Base-by-base conservation (phyloP, 2,888 invertebrate genomes). In the Philopedon plagiatum region DNA sequence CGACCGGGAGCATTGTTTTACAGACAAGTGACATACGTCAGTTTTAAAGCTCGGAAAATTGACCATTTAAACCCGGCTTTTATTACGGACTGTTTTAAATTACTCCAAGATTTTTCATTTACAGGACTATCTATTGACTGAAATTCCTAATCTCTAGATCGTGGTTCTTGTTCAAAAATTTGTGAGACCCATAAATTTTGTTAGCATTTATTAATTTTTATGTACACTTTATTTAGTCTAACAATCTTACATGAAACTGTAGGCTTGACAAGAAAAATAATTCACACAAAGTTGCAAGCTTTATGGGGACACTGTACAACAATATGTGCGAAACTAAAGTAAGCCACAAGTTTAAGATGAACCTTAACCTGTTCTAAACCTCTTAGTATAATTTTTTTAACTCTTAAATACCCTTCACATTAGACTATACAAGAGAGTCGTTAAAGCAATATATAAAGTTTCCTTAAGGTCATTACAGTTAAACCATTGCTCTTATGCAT, bases 21-120 rank as follows among this genome's bases (percentile, higher is more conserved):
- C 69, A 57, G 73, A 73, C 72, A 76, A 74, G 54, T 76, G 78
- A 76, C 78, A 77, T 78, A 79, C 77, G 78, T 76, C 77, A 76
- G 73, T 69, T 74, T 71, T 64, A 69, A 73, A 75, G 70, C 75
- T 74, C 46, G 76, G 78, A 78, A 75, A 78, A 78, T 78, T 78
- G 78, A 78, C 78, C 78, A 71, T 76, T 78, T 75, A 73, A 64
- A n/a, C 13, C 44, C 21, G 49, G 26, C 54, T 58, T 68, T 68
- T 57, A 49, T 72, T 57, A 23, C 19, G 51, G 13, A 62, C 32
- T 67, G 67, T 57, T 44, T 58, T 62, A 56, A 65, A 67, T 66
- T 37, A 51, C 58, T 26, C 13, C 26, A 58, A 64, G 57, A 44
- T 57, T 63, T 34, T 57, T 63, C 49, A 57, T 68, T 66, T 65